Conservation (phyloP, 2,113 vertebrate species). For the western clawed frog (Xenopus tropicalis) region DNA sequence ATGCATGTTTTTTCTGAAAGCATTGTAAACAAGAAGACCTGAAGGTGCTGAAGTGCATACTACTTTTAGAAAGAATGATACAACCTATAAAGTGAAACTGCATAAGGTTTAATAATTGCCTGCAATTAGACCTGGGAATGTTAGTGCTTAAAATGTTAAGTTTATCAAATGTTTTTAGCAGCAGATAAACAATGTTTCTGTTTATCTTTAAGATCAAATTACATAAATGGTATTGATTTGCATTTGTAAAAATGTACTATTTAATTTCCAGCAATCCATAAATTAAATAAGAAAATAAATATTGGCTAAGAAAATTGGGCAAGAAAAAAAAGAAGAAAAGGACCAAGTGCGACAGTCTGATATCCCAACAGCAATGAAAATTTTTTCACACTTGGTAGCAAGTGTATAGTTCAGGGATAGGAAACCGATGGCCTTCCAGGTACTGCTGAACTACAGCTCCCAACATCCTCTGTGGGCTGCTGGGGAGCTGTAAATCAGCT, state of each 20-base stretch:
- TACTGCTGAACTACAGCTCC: no score
- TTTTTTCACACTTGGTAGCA: neutral
- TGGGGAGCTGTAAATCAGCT: no score
- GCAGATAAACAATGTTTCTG: neutral
- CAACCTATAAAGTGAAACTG: no score
- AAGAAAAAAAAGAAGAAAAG: no score
- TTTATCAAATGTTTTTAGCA: neutral
- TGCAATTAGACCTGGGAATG: conserved; percentile 3
- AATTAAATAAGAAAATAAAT: neutral
- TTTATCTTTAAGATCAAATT: neutral
- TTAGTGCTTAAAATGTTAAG: neutral
- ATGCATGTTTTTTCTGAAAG: neutral
- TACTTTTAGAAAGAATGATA: no score
- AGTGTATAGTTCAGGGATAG: neutral
- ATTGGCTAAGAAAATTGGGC: neutral
- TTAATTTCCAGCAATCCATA: neutral
- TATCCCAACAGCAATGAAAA: no score
- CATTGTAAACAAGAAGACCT: neutral
- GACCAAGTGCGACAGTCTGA: no score
- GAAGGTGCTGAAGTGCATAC: no score
- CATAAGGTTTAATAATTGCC: no score
- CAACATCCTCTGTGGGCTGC: no score
- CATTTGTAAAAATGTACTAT: neutral
- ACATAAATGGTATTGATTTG: neutral
- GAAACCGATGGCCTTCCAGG: no score